phyloP scores from a whole-genome alignment of 2,888 invertebrate genomes.

The Pandemis corylana region DNA sequence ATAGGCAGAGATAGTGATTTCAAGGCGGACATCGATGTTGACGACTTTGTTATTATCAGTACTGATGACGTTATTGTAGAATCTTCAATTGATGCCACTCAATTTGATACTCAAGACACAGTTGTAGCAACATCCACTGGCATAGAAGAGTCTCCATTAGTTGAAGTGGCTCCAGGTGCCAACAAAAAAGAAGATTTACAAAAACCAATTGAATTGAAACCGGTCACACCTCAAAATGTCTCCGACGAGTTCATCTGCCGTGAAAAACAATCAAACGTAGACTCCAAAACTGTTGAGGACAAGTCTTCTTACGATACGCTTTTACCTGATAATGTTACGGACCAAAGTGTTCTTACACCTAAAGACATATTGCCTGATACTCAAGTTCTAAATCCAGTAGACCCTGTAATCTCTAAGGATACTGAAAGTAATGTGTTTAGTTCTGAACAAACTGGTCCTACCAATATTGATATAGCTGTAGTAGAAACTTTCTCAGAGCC shows the following conservation, averaged over 20 bases:
- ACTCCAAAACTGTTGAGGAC: not conserved
- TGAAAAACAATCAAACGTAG: constrained; percentile 47
- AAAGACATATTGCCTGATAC: constrained; percentile 3
- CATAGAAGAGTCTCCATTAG: not conserved
- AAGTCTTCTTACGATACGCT: constrained; percentile 27
- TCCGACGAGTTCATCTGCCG: constrained; percentile 59
- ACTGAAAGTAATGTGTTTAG: constrained; percentile 42
- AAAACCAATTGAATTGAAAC: not conserved
- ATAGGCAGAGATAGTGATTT: not conserved
- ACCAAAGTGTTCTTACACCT: constrained; percentile 22
- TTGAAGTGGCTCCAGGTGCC: not conserved
- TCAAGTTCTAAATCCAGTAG: constrained; percentile 29
- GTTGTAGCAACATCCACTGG: not conserved
- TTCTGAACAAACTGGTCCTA: not conserved
- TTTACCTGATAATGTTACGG: constrained; percentile 17
- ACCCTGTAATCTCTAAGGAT: constrained; percentile 45
- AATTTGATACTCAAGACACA: constrained; percentile 50
- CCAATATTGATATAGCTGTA: not conserved
- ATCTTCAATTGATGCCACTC: constrained; percentile 20
- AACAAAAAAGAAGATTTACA: not conserved
- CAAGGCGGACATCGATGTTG: not conserved
- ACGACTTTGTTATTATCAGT: constrained; percentile 14
- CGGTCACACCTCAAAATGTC: constrained; percentile 49
- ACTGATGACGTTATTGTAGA: constrained; percentile 26
- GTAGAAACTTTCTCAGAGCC: not conserved